phyloP scores from a whole-genome alignment of 1,140 invertebrate species.

The Frieseomelitta varia region DNA sequence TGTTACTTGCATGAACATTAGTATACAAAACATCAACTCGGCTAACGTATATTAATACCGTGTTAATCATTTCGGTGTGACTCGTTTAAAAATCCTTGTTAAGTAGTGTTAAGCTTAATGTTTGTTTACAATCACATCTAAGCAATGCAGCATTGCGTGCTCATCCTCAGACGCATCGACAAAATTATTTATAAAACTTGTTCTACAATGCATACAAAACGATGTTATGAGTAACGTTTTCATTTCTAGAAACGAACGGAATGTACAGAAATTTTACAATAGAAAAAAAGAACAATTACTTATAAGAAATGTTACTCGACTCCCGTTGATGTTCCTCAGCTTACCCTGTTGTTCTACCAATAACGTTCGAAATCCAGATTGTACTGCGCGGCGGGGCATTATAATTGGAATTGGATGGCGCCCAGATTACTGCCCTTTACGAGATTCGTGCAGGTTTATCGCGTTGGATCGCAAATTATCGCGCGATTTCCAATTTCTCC shows the following conservation, averaged over 20 bases:
- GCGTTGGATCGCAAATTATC: conserved; percentile 3
- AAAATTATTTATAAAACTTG: not conserved
- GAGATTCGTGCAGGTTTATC: conserved; percentile 23
- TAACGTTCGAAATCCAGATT: conserved; percentile 16
- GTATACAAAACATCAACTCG: not conserved
- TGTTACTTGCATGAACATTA: conserved; percentile 2
- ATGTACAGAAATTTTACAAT: not conserved
- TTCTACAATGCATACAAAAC: not conserved
- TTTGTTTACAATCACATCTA: conserved; percentile 33
- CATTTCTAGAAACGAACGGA: not conserved
- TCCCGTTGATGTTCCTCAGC: not conserved
- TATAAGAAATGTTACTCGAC: conserved; percentile 7
- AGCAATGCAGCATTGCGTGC: not conserved
- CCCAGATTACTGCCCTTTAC: conserved; percentile 24
- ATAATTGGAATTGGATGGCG: conserved; percentile 47
- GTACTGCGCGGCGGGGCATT: conserved; percentile 17
- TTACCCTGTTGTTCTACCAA: conserved; percentile 25
- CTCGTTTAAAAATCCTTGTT: not conserved
- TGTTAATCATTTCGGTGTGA: not conserved
- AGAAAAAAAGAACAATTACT: too few relatives aligned
- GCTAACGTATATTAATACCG: not conserved
- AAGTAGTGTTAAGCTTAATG: not conserved
- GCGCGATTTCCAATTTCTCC: conserved; percentile 2
- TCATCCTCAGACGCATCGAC: not conserved
- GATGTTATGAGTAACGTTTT: not conserved